Evolutionary conservation across 2,113 vertebrate species (phyloP), one percentile per base, ranked within the genome.

Genomic region (Actenoides lindsayi): DNA sequence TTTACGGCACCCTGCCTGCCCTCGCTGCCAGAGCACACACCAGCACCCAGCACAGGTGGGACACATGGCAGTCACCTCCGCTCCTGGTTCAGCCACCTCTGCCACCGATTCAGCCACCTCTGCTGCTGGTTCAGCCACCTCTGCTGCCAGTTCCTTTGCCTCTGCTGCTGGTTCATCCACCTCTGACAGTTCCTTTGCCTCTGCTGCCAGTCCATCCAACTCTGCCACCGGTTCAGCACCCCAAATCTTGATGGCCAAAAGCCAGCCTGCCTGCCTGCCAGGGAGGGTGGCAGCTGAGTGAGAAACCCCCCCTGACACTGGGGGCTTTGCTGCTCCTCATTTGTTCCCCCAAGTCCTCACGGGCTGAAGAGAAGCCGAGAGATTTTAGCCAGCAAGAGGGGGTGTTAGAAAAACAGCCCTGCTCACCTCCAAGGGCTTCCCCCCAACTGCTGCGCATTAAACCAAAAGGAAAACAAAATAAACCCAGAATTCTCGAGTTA

Each of bases 31-130:
- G 41, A 13, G 63, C 48, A 7, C 10, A 5, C 33, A 5, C 33
- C 6, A 6, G 3, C 3, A 14, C 50, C 69, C 39, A 15, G 70
- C 3, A 6, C 23, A 15, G 69, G 59, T 1, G 5, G 44, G 4
- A 20, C 39, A 5, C 0, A 8, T 16, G 3, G 20, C 1, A 2
- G 3, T 62, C 5, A 37, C 46, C 33, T 27, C 31, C 16, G 65
- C 31, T 31, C 21, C 16, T 10, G 10, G 6, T 46, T 46, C 41
- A 23, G 10, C 30, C 13, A 17, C 42, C 44, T 68, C 65, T 48
- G 42, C 30, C 14, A 5, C 41, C 6, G 7, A 13, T 33, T 33
- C 16, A 10, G 5, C 19, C 56, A n/a, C 56, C 19, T n/a, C 56
- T 12, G 56, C 18, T 6, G 6, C 17, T n/a, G 31, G 6, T 21